These are phyloP conservation scores for Epiblema foenella DNA, from an alignment of 2,888 invertebrate genomes.

Conservation along the genomic window DNA sequence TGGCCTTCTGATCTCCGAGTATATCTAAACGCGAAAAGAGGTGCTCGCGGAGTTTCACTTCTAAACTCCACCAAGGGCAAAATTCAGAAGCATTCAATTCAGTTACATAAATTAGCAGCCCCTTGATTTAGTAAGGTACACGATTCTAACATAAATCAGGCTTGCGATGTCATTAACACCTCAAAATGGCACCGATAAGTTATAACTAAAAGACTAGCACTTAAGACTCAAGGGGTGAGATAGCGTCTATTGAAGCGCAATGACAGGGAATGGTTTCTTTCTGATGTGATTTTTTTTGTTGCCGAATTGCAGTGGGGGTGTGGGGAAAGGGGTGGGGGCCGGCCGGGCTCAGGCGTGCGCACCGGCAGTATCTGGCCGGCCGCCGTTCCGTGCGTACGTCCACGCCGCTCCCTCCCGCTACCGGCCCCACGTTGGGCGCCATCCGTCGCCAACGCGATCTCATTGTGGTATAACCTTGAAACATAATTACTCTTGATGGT, in stretches of 20 bases:
- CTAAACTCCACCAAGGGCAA: conserved; percentile 55
- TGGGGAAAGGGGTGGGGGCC: conserved; percentile 61
- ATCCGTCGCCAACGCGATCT: conserved; percentile 58
- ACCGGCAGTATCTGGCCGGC: conserved; percentile 73
- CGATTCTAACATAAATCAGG: conserved; percentile 64
- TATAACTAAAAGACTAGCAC: conserved; percentile 71
- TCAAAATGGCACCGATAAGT: conserved; percentile 68
- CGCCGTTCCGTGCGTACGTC: conserved; percentile 59
- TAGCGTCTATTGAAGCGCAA: conserved; percentile 72
- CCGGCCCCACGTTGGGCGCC: conserved; percentile 72
- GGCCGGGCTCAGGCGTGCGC: conserved; percentile 81
- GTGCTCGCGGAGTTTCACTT: conserved; percentile 54
- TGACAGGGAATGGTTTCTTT: conserved; percentile 78
- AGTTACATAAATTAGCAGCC: conserved; percentile 63
- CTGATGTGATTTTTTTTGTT: conserved; percentile 76
- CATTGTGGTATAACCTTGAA: conserved; percentile 48
- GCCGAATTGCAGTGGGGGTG: conserved; percentile 68
- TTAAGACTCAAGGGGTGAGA: conserved; percentile 67
- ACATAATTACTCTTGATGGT: conserved; percentile 6
- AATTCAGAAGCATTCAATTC: conserved; percentile 68
- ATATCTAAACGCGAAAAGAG: conserved; percentile 59
- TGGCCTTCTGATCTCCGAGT: conserved; percentile 72
- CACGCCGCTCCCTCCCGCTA: conserved; percentile 49
- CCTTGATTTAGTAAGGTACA: conserved; percentile 55
- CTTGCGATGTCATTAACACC: conserved; percentile 69